phyloP scores from a whole-genome alignment of 2,888 invertebrate genomes.

The Cerastoderma edule region DNA sequence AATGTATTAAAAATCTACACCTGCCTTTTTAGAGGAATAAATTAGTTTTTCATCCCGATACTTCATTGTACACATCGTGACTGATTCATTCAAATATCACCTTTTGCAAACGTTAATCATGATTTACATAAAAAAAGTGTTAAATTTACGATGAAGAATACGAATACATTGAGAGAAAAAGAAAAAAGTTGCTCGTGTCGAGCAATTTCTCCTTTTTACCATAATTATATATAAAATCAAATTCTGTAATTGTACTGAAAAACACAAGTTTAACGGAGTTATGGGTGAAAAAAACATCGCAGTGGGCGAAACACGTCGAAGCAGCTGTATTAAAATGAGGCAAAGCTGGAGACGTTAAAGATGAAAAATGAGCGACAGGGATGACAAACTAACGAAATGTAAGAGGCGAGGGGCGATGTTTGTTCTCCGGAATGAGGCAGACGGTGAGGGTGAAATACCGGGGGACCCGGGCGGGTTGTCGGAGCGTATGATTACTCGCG shows the following conservation, averaged over 20 bases:
- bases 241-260: neutral
- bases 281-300: constrained; percentile 6
- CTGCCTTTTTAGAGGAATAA: constrained; percentile 47
- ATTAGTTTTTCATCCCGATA: no score
- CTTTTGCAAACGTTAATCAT: no score
- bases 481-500: constrained; percentile 58
- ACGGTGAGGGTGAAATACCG: neutral
- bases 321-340: constrained; percentile 62
- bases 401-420: constrained; percentile 4
- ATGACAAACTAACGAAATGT: constrained; percentile 18
- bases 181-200: no score
- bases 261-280: neutral
- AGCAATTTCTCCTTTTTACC: no score
- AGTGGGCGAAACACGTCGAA: constrained; percentile 14
- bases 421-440: constrained; percentile 24
- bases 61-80: no score
- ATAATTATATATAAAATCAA: neutral
- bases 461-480: constrained; percentile 1
- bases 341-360: constrained; percentile 16
- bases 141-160: no score
- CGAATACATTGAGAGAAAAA: no score
- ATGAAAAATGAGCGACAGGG: constrained; percentile 13
- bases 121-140: no score
- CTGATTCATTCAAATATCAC: no score
- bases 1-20: constrained; percentile 36